Evolutionary conservation across 2,888 invertebrate genomes (phyloP).

Genomic region (Eupithecia centaureata): DNA sequence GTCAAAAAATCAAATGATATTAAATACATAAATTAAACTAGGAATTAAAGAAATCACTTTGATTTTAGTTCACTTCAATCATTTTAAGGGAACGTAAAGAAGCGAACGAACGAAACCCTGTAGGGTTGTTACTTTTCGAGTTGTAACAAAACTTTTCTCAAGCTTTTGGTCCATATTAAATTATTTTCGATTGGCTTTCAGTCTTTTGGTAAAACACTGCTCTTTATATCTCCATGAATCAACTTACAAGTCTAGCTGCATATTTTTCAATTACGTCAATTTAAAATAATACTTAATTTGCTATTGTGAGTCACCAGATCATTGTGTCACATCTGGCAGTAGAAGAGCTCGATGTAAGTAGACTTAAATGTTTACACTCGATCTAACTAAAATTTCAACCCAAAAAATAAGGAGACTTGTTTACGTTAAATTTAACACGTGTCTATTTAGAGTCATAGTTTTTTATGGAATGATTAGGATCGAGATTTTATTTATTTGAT

Average conservation of each 20-base stretch:
- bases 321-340: slow-evolving; percentile 70
- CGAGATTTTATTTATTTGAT: no score
- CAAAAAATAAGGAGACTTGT: background rate
- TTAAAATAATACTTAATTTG: slow-evolving; percentile 84
- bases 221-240: slow-evolving; percentile 65
- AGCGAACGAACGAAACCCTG: no score
- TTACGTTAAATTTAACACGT: background rate
- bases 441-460: no score
- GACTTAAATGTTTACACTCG: background rate
- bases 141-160: no score
- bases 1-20: no score
- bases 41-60: no score
- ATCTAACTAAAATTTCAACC: background rate
- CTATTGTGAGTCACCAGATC: slow-evolving; percentile 82
- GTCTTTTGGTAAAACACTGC: background rate
- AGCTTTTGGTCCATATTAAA: background rate
- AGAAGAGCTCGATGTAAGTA: slow-evolving; percentile 7
- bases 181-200: background rate
- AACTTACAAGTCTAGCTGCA: slow-evolving; percentile 81
- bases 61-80: no score
- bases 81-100: no score
- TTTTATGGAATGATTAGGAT: no score
- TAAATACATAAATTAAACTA: no score
- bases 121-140: no score
- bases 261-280: slow-evolving; percentile 85